phyloP scores from a whole-genome alignment of 2,888 invertebrate genomes.

The Drosophila nr. fundita region DNA sequence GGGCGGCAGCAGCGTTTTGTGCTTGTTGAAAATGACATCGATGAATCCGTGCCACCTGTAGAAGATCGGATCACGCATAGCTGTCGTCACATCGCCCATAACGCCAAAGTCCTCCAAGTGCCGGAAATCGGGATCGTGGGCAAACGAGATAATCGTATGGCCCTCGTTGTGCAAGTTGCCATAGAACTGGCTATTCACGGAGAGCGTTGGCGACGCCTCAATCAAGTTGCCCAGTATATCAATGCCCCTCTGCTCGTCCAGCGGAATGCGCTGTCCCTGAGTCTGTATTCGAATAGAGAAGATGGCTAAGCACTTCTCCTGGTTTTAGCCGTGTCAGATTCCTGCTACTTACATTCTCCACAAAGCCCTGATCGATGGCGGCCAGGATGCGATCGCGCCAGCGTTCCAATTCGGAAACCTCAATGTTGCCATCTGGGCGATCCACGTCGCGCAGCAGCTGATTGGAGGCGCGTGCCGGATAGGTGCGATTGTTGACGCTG shows the following conservation, averaged over 20 bases:
- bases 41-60: conserved; percentile 94
- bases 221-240: conserved; percentile 92
- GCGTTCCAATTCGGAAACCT: conserved; percentile 88
- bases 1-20: conserved; percentile 87
- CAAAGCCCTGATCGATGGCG: conserved; percentile 90
- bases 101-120: conserved; percentile 90
- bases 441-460: conserved; percentile 88
- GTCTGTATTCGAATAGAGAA: conserved; percentile 42
- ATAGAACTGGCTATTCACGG: conserved; percentile 89
- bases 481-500: conserved; percentile 88
- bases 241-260: conserved; percentile 87
- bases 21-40: conserved; percentile 90
- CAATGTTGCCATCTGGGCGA: conserved; percentile 87
- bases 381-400: conserved; percentile 91
- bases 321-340: background rate
- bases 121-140: conserved; percentile 91
- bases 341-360: conserved; percentile 86
- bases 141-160: conserved; percentile 90
- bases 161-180: conserved; percentile 94
- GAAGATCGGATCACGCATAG: conserved; percentile 94
- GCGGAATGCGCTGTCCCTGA: conserved; percentile 67
- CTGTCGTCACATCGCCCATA: conserved; percentile 93
- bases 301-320: background rate
- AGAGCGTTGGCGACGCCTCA: conserved; percentile 88
- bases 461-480: conserved; percentile 89